Evolutionary conservation across 2,113 vertebrate genomes (phyloP), one percentile per base, ranked within the genome.

Genomic region (Suncus etruscus): DNA sequence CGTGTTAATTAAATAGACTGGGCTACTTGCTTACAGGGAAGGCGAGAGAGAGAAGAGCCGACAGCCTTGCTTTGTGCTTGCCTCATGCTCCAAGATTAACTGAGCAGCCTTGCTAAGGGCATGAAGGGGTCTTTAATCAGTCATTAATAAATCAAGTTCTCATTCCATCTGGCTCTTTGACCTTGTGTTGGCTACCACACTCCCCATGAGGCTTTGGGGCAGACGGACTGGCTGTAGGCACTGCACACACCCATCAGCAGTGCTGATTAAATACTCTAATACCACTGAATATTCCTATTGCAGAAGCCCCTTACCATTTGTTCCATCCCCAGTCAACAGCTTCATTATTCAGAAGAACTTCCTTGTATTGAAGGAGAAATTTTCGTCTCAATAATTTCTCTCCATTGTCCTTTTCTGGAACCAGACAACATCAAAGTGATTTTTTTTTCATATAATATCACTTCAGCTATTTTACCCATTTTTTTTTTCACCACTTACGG

Each of bases 261-360:
- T 22, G 22, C 58, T 61, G 58, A 61, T 8, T 20, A 16, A 61
- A 22, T 61, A 61, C 58, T 61, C 58, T 61, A 20, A 3, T 16
- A 8, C 22, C 58, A 16, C 20, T 15, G 27, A 45, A 29, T 8
- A n/a, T 29, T 2, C 32, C 39, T 10, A 1, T 8, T 18, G 11
- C 6, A 11, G 29, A 5, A 32, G 25, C 10, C 31, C 8, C 12
- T 29, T 6, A 4, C 66, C 14, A 0, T 1, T 1, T 0, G 24
- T 6, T 1, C 11, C 12, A 25, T 14, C 15, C 39, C 61, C 27
- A 20, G 9, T 5, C 25, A 27, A 18, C 11, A 66, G 15, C 8
- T 65, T 48, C 77, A 18, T 3, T 47, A 7, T 16, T 22, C 12
- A 27, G 85, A 58, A 50, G 70, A 6, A 16, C 20, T 45, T 66